These are phyloP conservation scores for Gallinago paraguaiae DNA, from an alignment of 2,113 vertebrate species.

Conservation along the genomic window DNA sequence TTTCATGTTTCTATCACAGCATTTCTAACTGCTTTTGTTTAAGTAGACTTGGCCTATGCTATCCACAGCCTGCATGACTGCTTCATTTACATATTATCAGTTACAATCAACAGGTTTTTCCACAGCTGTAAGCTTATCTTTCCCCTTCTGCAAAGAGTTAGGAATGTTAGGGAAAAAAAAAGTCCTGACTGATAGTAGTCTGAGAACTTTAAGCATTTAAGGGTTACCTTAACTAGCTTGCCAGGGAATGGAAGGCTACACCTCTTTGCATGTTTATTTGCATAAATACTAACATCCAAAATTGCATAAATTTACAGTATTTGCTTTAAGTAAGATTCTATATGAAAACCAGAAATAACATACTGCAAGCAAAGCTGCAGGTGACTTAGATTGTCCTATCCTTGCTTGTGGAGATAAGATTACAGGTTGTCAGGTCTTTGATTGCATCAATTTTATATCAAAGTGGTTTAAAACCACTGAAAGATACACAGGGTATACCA, in stretches of 20 bases:
- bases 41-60: background rate
- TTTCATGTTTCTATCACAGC: background rate
- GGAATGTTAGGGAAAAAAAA: background rate
- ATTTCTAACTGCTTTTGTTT: background rate
- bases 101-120: constrained; percentile 36
- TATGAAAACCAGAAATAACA: background rate
- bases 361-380: background rate
- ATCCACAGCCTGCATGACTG: constrained; percentile 11
- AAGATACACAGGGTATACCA: background rate
- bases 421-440: background rate
- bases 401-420: background rate
- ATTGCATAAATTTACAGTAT: background rate
- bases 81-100: constrained; percentile 48
- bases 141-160: background rate
- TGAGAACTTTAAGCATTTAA: background rate
- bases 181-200: background rate
- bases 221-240: background rate
- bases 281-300: constrained; percentile 10
- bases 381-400: background rate
- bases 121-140: constrained; percentile 43
- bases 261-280: constrained; percentile 49
- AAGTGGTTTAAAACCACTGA: background rate
- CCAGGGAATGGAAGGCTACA: background rate
- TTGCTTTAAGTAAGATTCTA: background rate
- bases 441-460: background rate